A percentile compares a stretch with the other conserved stretches of the same genome.
These are phyloP conservation scores for Rhineura floridana DNA, from an alignment of 2,113 vertebrate genomes.

Conservation along the genomic window DNA sequence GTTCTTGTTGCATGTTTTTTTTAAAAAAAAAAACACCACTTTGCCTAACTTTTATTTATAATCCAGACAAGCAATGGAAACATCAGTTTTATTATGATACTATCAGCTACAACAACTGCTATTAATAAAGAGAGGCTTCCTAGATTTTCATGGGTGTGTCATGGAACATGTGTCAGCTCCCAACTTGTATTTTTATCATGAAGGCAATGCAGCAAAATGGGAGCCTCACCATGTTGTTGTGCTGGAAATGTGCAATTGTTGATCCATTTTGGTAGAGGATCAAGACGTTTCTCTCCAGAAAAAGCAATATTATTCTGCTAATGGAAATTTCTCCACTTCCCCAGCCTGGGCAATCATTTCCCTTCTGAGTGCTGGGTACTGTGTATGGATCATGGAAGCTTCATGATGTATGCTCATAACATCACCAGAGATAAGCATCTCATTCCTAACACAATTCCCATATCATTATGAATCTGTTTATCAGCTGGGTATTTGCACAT, in stretches of 20 bases:
- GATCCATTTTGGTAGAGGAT: neutral
- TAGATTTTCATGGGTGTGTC: constrained; percentile 32
- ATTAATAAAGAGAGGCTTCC: constrained; percentile 31
- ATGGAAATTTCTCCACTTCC: neutral
- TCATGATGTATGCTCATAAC: neutral
- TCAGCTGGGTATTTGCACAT: neutral
- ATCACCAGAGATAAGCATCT: neutral
- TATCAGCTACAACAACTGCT: constrained; percentile 8
- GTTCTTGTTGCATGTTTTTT: neutral
- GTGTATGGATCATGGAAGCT: neutral
- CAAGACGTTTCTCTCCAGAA: neutral
- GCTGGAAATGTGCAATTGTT: neutral
- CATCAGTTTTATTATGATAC: constrained; percentile 4
- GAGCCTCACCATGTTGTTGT: neutral
- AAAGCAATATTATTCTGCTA: neutral
- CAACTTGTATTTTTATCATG: constrained; percentile 18
- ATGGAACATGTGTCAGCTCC: constrained; percentile 25
- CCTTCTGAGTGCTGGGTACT: neutral
- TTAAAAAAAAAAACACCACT: neutral
- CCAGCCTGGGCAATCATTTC: neutral
- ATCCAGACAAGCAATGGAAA: constrained; percentile 3
- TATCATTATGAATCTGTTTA: neutral
- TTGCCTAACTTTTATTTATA: neutral
- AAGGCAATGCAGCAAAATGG: neutral
- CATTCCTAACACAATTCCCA: neutral